Evolutionary conservation across 1,140 invertebrate species (phyloP).

Genomic region (Theocolax elegans): DNA sequence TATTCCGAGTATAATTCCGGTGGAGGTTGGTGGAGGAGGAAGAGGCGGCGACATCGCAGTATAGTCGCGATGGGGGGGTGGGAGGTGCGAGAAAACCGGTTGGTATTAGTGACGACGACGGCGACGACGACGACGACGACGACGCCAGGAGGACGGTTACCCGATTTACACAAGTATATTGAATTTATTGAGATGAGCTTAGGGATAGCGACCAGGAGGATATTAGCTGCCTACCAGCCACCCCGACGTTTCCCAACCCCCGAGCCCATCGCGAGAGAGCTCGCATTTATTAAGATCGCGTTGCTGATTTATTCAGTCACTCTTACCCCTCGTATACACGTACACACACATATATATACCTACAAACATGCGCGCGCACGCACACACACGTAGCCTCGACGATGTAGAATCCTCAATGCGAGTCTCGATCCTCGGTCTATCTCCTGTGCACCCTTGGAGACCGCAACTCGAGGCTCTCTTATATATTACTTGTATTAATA

Average conservation of each 20-base stretch:
- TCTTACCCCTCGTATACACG: too few relatives aligned
- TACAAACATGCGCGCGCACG: too few relatives aligned
- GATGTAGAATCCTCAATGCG: constrained; percentile 51
- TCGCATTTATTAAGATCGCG: constrained; percentile 67
- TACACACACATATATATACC: too few relatives aligned
- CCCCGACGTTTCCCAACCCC: constrained; percentile 57
- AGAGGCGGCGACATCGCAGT: constrained; percentile 3
- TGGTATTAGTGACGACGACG: background rate
- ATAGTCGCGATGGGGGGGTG: constrained; percentile 15
- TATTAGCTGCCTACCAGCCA: constrained; percentile 67
- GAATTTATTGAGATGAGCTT: constrained; percentile 70
- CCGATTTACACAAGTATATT: constrained; percentile 69
- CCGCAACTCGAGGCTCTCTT: background rate
- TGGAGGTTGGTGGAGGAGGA: too few relatives aligned
- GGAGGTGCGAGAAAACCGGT: background rate
- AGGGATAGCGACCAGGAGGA: constrained; percentile 67
- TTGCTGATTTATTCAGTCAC: constrained; percentile 61
- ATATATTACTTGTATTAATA: constrained; percentile 27
- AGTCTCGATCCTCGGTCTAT: constrained; percentile 50
- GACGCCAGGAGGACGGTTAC: constrained; percentile 45
- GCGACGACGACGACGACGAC: background rate
- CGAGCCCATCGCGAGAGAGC: constrained; percentile 39
- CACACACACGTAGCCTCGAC: background rate
- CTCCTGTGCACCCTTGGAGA: constrained; percentile 22
- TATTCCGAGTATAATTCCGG: constrained; percentile 32